Conservation (phyloP, 1,140 invertebrate species). For the Lasioglossum baleicum region DNA sequence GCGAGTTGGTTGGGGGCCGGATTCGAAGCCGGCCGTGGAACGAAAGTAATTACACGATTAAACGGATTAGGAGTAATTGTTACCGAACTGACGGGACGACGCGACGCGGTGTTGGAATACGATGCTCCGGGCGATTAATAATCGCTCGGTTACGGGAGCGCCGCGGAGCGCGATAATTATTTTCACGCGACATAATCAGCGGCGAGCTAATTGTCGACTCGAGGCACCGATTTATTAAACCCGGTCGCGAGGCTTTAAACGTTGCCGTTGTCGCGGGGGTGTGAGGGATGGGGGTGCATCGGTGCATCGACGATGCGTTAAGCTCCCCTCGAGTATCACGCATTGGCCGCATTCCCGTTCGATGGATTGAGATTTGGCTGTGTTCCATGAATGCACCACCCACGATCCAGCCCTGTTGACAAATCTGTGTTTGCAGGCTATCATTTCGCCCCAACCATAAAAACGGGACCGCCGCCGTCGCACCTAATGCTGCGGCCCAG, state of each 20-base stretch:
- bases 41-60: constrained; percentile 22
- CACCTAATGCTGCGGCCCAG: not conserved
- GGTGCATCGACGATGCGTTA: not conserved
- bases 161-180: constrained; percentile 38
- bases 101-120: not conserved
- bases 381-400: constrained; percentile 22
- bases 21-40: not conserved
- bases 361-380: constrained; percentile 45
- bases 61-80: constrained; percentile 25
- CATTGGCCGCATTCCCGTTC: not conserved
- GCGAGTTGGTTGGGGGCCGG: no score
- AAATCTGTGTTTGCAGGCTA: constrained; percentile 47
- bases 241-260: constrained; percentile 37
- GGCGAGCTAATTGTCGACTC: constrained; percentile 46
- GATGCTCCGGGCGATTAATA: constrained; percentile 15
- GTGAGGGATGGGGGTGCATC: not conserved
- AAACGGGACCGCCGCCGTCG: not conserved
- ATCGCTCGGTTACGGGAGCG: constrained; percentile 1
- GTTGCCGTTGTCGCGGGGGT: constrained; percentile 11
- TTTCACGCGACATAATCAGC: constrained; percentile 34
- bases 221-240: constrained; percentile 47
- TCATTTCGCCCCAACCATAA: not conserved
- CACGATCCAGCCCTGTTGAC: constrained; percentile 24
- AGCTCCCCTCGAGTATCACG: not conserved
- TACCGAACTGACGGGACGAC: not conserved